phyloP scores from a whole-genome alignment of 2,797 vertebrate species.

The Chiroxiphia lanceolata region DNA sequence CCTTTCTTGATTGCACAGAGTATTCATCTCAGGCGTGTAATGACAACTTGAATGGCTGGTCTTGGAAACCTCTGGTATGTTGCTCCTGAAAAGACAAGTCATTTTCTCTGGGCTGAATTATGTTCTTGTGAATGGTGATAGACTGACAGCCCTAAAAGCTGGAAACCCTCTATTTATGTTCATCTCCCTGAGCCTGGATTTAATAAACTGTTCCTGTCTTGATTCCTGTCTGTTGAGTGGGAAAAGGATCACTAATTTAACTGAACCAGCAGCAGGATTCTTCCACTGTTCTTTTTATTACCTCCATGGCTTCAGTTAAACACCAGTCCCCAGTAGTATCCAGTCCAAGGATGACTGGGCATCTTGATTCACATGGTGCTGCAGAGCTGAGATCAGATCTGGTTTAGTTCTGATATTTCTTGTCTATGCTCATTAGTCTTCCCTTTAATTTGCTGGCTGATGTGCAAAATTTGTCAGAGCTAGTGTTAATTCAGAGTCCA shows the following conservation, averaged over 20 bases:
- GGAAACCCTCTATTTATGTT: background rate
- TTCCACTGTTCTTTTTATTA: background rate
- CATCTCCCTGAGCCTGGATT: background rate
- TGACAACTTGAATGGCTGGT: background rate
- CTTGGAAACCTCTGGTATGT: background rate
- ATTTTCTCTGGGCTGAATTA: background rate
- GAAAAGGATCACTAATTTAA: background rate
- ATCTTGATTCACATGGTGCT: background rate
- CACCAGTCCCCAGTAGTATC: background rate
- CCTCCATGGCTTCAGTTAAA: background rate
- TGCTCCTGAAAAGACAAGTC: background rate
- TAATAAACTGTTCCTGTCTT: background rate
- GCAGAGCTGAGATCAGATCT: background rate
- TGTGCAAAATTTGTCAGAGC: background rate
- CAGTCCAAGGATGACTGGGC: background rate
- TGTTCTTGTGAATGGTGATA: background rate
- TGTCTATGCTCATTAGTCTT: background rate
- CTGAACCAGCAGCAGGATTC: background rate
- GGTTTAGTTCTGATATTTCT: background rate
- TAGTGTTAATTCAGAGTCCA: background rate
- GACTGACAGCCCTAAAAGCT: background rate
- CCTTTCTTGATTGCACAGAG: background rate
- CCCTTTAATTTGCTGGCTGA: background rate
- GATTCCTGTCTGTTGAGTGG: background rate
- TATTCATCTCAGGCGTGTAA: background rate